These are phyloP conservation scores for Lycocorax pyrrhopterus DNA, from an alignment of 2,113 vertebrate genomes.

Conservation along the genomic window DNA sequence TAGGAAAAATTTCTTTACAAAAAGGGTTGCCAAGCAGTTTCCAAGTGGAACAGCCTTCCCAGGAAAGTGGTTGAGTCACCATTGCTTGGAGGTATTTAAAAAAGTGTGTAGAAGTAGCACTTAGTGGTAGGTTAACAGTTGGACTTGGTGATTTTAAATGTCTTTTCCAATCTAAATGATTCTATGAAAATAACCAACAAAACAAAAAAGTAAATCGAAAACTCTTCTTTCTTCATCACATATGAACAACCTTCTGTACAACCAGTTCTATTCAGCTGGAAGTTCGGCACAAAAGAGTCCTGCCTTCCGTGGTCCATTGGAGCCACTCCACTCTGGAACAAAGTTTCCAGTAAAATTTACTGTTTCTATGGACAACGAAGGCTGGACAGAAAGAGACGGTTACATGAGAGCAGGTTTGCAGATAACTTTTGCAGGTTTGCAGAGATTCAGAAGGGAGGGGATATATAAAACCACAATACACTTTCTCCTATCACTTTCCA, in stretches of 20 bases:
- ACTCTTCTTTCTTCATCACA: background rate
- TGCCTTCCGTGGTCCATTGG: background rate
- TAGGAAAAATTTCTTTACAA: background rate
- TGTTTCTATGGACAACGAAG: background rate
- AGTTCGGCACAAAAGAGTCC: background rate
- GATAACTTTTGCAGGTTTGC: background rate
- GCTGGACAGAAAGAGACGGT: background rate
- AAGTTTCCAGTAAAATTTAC: background rate
- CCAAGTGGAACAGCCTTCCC: background rate
- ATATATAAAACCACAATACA: background rate
- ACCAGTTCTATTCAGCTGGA: background rate
- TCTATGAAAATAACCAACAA: background rate
- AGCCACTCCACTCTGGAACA: background rate
- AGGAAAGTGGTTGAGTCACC: background rate
- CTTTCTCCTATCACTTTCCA: background rate
- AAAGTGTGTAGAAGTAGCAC: background rate
- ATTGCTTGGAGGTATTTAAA: background rate
- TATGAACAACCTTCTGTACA: background rate
- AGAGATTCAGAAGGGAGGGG: background rate
- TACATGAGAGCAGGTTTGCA: background rate
- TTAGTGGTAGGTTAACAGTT: background rate
- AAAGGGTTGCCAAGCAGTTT: background rate
- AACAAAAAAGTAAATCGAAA: background rate
- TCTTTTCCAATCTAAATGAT: background rate
- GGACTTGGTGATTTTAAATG: background rate